Conservation (phyloP, 2,888 invertebrate species). For the Cryptocheilus praepositus region DNA sequence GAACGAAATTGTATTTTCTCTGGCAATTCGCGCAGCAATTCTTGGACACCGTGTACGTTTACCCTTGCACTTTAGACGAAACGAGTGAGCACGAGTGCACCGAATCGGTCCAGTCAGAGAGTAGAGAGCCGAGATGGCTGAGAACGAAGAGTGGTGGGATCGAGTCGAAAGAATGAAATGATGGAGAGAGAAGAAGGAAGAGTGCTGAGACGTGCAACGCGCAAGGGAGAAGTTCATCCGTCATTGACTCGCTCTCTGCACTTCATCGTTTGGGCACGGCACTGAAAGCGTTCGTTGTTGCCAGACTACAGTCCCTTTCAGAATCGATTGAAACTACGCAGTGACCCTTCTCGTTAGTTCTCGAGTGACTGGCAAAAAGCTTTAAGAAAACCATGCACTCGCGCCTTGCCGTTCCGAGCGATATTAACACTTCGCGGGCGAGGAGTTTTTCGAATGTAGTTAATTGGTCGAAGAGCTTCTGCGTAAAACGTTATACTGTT, state of each 20-base stretch:
- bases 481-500: no score
- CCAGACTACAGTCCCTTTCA: conserved; percentile 38
- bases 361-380: no score
- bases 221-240: conserved; percentile 37
- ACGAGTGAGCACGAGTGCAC: conserved; percentile 7
- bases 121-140: conserved; percentile 15
- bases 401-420: no score
- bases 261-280: conserved; percentile 29
- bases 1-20: no score
- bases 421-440: no score
- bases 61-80: conserved; percentile 11
- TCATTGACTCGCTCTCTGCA: conserved; percentile 39
- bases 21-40: no score
- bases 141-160: background rate
- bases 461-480: no score
- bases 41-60: conserved; percentile 7
- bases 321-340: conserved; percentile 35
- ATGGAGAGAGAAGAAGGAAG: conserved; percentile 4
- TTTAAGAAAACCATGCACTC: no score
- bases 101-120: conserved; percentile 21
- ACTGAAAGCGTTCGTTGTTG: conserved; percentile 44
- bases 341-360: conserved; percentile 1
- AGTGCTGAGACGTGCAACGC: conserved; percentile 18
- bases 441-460: no score
- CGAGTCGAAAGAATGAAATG: background rate